Evolutionary conservation across 2,797 vertebrate species (phyloP).

Genomic region (Menidia menidia): DNA sequence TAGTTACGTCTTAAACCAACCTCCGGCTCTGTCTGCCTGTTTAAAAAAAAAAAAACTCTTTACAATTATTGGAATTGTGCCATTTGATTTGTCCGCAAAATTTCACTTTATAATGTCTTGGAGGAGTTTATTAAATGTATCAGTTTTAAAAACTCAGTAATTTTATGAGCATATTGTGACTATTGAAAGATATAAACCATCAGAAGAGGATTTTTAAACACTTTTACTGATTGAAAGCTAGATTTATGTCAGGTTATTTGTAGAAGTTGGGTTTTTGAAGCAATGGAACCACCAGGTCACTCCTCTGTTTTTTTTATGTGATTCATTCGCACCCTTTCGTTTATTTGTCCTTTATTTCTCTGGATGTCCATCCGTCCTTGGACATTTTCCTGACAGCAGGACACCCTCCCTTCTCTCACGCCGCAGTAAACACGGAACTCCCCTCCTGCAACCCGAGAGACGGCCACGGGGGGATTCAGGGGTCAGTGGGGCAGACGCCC

Average conservation of each 20-base stretch:
- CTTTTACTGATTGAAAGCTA: too few relatives aligned
- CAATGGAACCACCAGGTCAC: background rate
- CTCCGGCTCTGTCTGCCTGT: too few relatives aligned
- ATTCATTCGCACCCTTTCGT: background rate
- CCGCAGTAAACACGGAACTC: constrained; percentile 28
- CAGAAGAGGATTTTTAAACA: too few relatives aligned
- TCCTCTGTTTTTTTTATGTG: background rate
- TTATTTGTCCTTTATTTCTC: background rate
- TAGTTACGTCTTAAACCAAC: too few relatives aligned
- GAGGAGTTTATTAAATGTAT: too few relatives aligned
- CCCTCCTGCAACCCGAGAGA: constrained; percentile 21
- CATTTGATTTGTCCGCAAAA: too few relatives aligned
- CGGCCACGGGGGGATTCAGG: background rate
- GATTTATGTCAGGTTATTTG: background rate
- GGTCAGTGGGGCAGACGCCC: constrained; percentile 29
- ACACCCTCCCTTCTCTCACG: background rate
- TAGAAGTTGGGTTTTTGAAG: background rate
- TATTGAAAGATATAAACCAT: too few relatives aligned
- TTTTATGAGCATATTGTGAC: too few relatives aligned
- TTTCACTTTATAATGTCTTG: too few relatives aligned
- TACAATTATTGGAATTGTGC: too few relatives aligned
- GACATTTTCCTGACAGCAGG: background rate
- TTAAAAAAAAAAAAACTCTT: too few relatives aligned
- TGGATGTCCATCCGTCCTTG: background rate
- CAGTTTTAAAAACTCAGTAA: too few relatives aligned